phyloP scores from a whole-genome alignment of 35 echinoderm and acorn worm genomes.

The Strongylocentrotus purpuratus region DNA sequence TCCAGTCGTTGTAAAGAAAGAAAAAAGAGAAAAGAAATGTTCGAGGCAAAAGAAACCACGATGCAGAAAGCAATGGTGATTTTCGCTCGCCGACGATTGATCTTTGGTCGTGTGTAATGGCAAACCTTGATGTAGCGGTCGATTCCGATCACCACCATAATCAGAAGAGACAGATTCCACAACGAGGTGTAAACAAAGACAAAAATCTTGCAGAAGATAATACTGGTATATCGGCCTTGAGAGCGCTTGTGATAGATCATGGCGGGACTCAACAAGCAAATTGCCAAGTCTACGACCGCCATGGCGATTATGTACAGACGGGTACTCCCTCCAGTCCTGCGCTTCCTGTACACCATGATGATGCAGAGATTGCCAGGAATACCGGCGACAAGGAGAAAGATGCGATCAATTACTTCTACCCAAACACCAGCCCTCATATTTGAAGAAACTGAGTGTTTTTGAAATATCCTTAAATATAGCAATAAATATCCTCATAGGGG shows the following conservation, averaged over 20 bases:
- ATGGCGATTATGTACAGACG: not conserved
- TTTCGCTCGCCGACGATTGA: not conserved
- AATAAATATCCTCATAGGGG: not conserved
- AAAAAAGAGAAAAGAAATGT: not conserved
- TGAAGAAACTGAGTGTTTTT: not conserved
- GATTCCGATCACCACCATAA: not conserved
- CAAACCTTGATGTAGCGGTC: not conserved
- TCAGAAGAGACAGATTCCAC: not conserved
- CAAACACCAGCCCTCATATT: not conserved
- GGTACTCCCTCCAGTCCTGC: not conserved
- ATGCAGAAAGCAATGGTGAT: not conserved
- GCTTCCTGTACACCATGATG: not conserved
- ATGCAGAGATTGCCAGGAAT: not conserved
- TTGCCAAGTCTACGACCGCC: not conserved
- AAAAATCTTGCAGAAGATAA: not conserved
- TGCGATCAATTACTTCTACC: not conserved
- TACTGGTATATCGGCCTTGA: not conserved
- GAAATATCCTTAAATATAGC: not conserved
- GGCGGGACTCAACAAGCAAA: not conserved
- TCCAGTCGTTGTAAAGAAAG: not conserved
- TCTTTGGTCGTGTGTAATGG: not conserved
- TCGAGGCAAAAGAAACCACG: not conserved
- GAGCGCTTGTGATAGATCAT: not conserved
- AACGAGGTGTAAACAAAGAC: not conserved
- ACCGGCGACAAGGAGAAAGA: not conserved